Evolutionary conservation across 2,797 vertebrate species (phyloP), one percentile per base, ranked within the genome.

Genomic region (Okamejei kenojei): DNA sequence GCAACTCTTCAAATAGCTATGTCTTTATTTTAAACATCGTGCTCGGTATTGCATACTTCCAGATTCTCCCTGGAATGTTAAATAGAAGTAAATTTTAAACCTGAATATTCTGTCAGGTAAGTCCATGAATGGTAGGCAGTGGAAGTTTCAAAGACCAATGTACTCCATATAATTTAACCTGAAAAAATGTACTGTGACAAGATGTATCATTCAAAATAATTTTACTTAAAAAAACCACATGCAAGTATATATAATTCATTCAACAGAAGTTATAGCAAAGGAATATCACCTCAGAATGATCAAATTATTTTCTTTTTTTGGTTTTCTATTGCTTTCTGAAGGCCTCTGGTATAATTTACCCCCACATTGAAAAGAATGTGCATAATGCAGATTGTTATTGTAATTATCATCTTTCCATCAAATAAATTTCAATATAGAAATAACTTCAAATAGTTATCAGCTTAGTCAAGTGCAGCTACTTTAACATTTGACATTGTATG

Each of bases 221-320:
- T n/a, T 86, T 86, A 61, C 82, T 86, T 58, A 63, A n/a, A n/a
- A n/a, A n/a, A n/a, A 15, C 32, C n/a, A 6, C 65, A 86, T 32
- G 13, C 58, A 63, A 86, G 82, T 63, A 32, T 61, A 32, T 61
- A 63, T 32, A 86, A 29, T 86, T 86, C 29, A 63, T 32, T 86
- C 13, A 61, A 63, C 13, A 86, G 15, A n/a, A 86, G n/a, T 32
- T 86, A 26, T 29, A n/a, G n/a, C 29, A 81, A 32, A 15, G 58
- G 82, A 86, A 86, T 86, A 15, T 86, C 29, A 65, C 32, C 26
- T n/a, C 11, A 7, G 82, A 86, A 63, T 65, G 32, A 86, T 86
- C 82, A 86, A 86, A n/a, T 86, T 86, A n/a, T 29, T n/a, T n/a
- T 86, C 58, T 17, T 86, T 63, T 86, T 86, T 86, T 86, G 23